A percentile compares a stretch with the other conserved stretches of the same genome.
Evolutionary conservation across 1,140 invertebrate genomes (phyloP).

Genomic region (Anastatus disparis): DNA sequence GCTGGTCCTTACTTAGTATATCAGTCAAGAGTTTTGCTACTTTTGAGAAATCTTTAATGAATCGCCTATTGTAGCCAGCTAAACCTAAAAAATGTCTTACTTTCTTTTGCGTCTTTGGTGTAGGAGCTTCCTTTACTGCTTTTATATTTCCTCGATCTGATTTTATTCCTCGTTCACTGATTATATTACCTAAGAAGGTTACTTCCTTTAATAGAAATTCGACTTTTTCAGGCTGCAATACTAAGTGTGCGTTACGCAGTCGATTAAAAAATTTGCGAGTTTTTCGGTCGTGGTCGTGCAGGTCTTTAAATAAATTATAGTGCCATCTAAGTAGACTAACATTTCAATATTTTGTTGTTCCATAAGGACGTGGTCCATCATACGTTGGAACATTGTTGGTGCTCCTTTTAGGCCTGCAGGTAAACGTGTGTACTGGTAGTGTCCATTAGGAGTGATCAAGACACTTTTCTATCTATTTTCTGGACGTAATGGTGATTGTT

Average conservation of each 20-base stretch:
- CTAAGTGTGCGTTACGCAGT: neutral
- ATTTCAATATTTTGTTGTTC: neutral
- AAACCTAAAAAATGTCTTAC: constrained; percentile 2
- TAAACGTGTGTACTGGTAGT: neutral
- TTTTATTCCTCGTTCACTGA: neutral
- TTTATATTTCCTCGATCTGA: neutral
- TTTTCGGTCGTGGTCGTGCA: neutral
- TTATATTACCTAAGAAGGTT: neutral
- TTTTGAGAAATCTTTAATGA: constrained; percentile 29
- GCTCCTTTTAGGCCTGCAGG: neutral
- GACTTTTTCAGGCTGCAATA: neutral
- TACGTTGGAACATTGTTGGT: neutral
- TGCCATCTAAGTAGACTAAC: neutral
- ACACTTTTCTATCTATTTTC: neutral
- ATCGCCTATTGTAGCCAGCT: constrained; percentile 1
- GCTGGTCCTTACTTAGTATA: constrained; percentile 35
- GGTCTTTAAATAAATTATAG: neutral
- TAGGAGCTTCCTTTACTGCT: neutral
- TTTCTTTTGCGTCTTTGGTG: neutral
- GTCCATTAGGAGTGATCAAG: neutral
- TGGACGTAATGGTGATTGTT: neutral
- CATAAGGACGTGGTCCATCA: constrained; percentile 1
- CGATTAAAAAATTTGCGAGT: neutral
- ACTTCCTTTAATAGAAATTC: neutral
- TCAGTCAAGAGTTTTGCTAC: neutral